A percentile compares a stretch with the other conserved stretches of the same genome.
These are phyloP conservation scores for Tyrannus savana DNA, from an alignment of 2,113 vertebrate species.

Conservation along the genomic window DNA sequence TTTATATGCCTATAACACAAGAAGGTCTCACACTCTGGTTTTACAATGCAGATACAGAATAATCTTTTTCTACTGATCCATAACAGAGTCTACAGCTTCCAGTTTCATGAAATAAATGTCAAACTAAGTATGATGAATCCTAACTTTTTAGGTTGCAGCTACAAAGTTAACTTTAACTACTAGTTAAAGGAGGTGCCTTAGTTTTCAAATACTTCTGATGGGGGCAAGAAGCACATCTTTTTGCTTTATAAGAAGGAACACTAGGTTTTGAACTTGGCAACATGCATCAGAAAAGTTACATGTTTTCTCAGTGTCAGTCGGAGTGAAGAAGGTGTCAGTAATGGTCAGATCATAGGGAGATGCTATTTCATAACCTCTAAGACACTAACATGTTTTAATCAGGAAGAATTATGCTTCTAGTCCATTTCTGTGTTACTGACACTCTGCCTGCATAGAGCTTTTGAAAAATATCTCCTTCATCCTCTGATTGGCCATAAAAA, in stretches of 20 bases:
- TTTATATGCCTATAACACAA: not conserved
- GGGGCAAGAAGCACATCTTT: not conserved
- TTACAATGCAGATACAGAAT: not conserved
- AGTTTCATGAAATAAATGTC: not conserved
- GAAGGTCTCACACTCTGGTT: not conserved
- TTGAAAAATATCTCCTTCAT: not conserved
- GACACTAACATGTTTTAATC: not conserved
- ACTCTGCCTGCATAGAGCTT: not conserved
- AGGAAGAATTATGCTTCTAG: not conserved
- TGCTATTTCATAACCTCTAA: not conserved
- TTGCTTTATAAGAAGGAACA: not conserved
- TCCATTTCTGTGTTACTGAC: not conserved
- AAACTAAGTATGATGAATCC: not conserved
- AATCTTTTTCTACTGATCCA: not conserved
- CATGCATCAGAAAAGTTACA: not conserved
- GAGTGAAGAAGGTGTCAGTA: not conserved
- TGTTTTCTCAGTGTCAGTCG: rapidly evolving
- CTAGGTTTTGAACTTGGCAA: not conserved
- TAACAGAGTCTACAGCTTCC: not conserved
- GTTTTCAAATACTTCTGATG: not conserved
- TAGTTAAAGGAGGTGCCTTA: not conserved
- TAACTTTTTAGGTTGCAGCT: not conserved
- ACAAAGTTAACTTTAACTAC: no score
- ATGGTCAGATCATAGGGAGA: not conserved
- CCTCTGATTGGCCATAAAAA: not conserved